Percentiles rank a stretch among this genome's conserved stretches.
Conservation (phyloP, 2,797 vertebrate species). For the Natrix natrix region DNA sequence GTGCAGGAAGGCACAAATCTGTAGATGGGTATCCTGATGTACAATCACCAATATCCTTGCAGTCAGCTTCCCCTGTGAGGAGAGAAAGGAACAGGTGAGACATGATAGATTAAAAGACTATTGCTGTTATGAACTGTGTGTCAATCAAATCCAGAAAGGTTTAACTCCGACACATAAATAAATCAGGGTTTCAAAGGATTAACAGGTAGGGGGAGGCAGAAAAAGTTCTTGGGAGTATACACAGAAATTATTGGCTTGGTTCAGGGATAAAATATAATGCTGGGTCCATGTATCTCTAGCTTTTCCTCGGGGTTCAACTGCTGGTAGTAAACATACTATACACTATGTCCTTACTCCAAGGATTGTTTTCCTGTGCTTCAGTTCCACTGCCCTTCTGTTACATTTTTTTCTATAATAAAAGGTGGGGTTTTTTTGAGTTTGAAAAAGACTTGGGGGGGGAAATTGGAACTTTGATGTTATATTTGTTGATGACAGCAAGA, state of each 20-base stretch:
- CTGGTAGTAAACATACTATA: no score
- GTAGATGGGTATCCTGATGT: constrained; percentile 81
- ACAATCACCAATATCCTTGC: constrained; percentile 90
- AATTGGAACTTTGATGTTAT: no score
- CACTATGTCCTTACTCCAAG: not conserved
- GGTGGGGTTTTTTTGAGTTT: not conserved
- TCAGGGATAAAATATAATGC: not conserved
- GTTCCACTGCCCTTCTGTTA: not conserved
- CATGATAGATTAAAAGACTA: constrained; percentile 5
- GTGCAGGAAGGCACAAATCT: constrained; percentile 93
- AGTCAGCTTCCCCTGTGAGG: constrained; percentile 86
- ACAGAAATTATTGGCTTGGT: not conserved
- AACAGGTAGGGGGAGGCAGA: not conserved
- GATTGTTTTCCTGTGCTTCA: not conserved
- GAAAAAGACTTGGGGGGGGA: not conserved
- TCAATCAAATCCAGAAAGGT: not conserved
- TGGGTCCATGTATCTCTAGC: not conserved
- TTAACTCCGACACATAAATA: not conserved
- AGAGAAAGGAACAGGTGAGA: constrained; percentile 6
- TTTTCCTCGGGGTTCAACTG: not conserved
- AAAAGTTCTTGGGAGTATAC: not conserved
- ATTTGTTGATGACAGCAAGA: no score
- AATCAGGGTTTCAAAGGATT: not conserved
- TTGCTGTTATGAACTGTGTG: not conserved
- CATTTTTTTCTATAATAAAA: not conserved